phyloP scores from a whole-genome alignment of 2,113 vertebrate species.

The Jacana jacana region DNA sequence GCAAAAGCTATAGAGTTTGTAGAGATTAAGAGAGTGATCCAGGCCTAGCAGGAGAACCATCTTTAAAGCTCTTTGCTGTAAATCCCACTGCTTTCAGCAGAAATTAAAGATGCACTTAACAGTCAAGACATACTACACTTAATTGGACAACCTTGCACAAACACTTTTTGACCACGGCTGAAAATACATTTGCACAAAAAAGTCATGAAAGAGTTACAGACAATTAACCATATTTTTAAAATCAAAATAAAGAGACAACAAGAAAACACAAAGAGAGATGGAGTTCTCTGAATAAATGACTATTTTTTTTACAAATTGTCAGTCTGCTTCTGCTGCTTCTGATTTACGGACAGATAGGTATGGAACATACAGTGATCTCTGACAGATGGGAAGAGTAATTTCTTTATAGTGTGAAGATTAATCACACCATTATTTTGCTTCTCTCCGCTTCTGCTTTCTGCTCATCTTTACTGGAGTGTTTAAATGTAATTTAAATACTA shows the following conservation, averaged over 20 bases:
- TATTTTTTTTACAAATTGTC: neutral
- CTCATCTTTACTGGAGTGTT: neutral
- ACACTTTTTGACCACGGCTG: neutral
- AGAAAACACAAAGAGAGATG: neutral
- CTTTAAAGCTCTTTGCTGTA: neutral
- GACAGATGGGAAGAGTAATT: neutral
- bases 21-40: neutral
- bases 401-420: slow-evolving; percentile 12
- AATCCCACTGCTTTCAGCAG: neutral
- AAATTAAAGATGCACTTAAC: neutral
- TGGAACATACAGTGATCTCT: neutral
- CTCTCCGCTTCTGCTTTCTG: neutral
- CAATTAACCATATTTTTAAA: neutral
- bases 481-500: slow-evolving; percentile 4
- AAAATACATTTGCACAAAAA: neutral
- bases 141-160: neutral
- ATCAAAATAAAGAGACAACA: neutral
- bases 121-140: neutral
- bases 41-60: neutral
- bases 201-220: neutral
- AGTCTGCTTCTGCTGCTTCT: neutral
- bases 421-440: slow-evolving; percentile 23
- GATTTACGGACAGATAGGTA: slow-evolving; percentile 8
- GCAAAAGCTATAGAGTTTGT: neutral
- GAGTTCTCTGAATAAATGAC: neutral